Evolutionary conservation across 2,797 vertebrate species (phyloP), one percentile per base, ranked within the genome.

Genomic region (Poecilia picta): DNA sequence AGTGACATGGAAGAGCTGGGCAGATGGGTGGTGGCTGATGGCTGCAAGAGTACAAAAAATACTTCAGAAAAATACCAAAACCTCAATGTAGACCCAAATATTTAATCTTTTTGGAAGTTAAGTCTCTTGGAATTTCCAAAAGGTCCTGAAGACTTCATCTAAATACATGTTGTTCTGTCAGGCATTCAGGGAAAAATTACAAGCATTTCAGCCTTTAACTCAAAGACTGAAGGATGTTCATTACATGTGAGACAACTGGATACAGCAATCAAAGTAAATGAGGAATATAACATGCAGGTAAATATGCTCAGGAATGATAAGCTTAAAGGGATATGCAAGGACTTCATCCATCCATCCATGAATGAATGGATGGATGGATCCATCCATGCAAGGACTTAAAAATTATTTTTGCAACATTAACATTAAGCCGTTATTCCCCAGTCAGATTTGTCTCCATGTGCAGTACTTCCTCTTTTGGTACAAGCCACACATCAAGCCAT

Each of bases 1-100:
- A 88, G 70, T 83, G 80, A 73, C 82, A 78, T 79, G 74, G 81
- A 88, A 45, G 84, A 89, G 78, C 73, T 2, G 28, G 72, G 51
- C 66, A 77, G 81, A 76, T 72, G 18, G 73, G 53, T 36, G 45
- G 73, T 45, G 76, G 71, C 55, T 46, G 39, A 25, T 0, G 6
- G 72, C 12, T 4, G 47, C 23, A 53, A 23, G 36, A 11, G 10
- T 20, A 39, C 64, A 75, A 72, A n/a, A 62, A 64, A 74, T 74
- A 64, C 8, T 45, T 62, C 39, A 25, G 31, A 20, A 68, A 46
- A 43, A 12, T 23, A 51, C 18, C 45, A 8, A 57, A 77, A 71
- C 25, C 11, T 33, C 41, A 18, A 33, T 4, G 18, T 1, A 46
- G 8, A 6, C 6, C 57, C 53, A 78, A 64, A 59, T 25, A 16